These are phyloP conservation scores for Podocnemis expansa DNA, from an alignment of 2,113 vertebrate genomes.

Conservation along the genomic window DNA sequence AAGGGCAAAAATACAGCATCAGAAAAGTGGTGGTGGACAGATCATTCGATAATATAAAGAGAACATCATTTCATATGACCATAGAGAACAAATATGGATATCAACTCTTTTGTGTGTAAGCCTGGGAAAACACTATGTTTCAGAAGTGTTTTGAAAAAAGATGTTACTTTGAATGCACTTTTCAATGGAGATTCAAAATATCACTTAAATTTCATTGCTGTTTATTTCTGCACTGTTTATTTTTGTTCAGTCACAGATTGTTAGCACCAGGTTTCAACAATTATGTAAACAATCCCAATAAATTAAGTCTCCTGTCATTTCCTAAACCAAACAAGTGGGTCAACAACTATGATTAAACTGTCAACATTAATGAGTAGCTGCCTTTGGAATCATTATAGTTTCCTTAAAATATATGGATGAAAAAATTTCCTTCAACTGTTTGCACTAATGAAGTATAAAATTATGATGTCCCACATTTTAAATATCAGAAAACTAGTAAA, in stretches of 20 bases:
- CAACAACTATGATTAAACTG: constrained; percentile 72
- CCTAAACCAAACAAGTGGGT: constrained; percentile 57
- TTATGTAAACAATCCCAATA: constrained; percentile 38
- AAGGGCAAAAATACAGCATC: not conserved
- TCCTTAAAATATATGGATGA: not conserved
- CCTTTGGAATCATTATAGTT: constrained; percentile 54
- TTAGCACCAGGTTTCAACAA: constrained; percentile 48
- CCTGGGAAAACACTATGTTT: not conserved
- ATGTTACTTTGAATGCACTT: constrained; percentile 9
- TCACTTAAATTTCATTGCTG: constrained; percentile 29
- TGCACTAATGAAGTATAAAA: not conserved
- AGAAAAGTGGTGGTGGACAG: not conserved
- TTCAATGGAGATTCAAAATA: not conserved
- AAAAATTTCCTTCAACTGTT: not conserved
- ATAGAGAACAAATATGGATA: not conserved
- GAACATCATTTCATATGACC: not conserved
- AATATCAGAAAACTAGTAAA: not conserved
- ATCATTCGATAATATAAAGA: constrained; percentile 19
- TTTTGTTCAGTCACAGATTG: constrained; percentile 62
- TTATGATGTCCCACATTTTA: not conserved
- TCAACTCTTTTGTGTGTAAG: constrained; percentile 26
- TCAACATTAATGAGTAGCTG: constrained; percentile 67
- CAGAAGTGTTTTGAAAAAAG: not conserved
- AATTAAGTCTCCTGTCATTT: constrained; percentile 62
- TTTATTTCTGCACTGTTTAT: constrained; percentile 61